Base-by-base conservation (phyloP, 2,797 vertebrate genomes). In the Simalia tracyae region DNA sequence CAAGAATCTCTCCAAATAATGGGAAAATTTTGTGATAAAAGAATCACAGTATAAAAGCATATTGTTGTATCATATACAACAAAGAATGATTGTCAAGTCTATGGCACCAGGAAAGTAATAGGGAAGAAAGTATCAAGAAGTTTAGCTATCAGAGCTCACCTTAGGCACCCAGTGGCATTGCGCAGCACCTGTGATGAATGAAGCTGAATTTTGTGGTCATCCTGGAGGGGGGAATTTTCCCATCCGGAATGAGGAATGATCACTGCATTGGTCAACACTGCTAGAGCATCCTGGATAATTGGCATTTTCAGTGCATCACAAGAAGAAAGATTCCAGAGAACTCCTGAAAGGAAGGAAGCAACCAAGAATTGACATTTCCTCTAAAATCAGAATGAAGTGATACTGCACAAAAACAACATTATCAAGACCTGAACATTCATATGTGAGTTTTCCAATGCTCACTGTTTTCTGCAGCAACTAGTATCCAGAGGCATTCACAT, bases 261-360 rank as follows among this genome's bases (percentile, higher is more conserved):
- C 97, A 99, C 98, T 0, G 99, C 98, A 50, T 99, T 99, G 97
- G 99, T 99, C 97, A 99, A 97, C 95, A 99, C 99, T 4, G 98
- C 98, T 81, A 99, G 98, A 92, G 99, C 99, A 76, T 99, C 99
- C 97, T 99, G 99, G 97, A 99, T 99, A 96, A 99, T 99, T 93
- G 99, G 99, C 99, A 99, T 99, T 98, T 99, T 99, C 95, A 99
- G 98, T 91, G 99, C 99, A 92, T 99, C 99, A 17, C 99, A 99
- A 9, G 99, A 99, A 0, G 99, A 99, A 1, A 99, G 98, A 96
- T 99, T 99, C 99, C 99, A 99, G 86, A 99, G 97, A 95, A 99
- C 99, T 94, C 99, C 99, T 99, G 96, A 12, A 95, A 95, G 84
- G 84, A 28, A 88, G 86, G 86, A 68, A 57, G 19, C 84, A 93